These are phyloP conservation scores for Lepisosteus osseus DNA, from an alignment of 2,113 vertebrate species.

Conservation along the genomic window DNA sequence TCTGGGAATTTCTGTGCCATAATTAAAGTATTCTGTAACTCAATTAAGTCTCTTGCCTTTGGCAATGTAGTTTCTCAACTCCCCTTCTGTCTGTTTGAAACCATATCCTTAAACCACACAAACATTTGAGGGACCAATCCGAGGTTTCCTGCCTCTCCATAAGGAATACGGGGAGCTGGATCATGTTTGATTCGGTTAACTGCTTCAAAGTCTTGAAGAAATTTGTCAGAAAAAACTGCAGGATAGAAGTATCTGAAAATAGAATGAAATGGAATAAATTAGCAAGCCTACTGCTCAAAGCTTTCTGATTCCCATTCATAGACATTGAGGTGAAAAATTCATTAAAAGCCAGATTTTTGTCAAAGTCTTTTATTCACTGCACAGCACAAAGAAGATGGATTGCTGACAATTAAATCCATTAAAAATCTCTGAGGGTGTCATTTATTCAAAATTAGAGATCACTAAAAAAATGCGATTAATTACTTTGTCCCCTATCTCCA, in stretches of 20 bases:
- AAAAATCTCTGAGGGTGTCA: constrained; percentile 29
- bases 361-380: constrained; percentile 56
- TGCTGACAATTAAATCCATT: constrained; percentile 59
- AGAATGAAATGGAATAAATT: constrained; percentile 7
- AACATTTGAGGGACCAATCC: too few relatives aligned
- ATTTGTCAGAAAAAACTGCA: too few relatives aligned
- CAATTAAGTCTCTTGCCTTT: constrained; percentile 51
- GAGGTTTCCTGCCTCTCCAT: too few relatives aligned
- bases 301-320: constrained; percentile 3
- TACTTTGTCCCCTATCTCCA: not conserved
- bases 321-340: constrained; percentile 47
- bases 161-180: too few relatives aligned
- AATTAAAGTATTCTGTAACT: constrained; percentile 67
- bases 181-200: too few relatives aligned
- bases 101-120: too few relatives aligned
- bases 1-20: constrained; percentile 54
- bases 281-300: not conserved
- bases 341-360: constrained; percentile 55
- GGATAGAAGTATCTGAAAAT: not conserved
- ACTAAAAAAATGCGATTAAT: not conserved
- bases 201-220: too few relatives aligned
- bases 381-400: constrained; percentile 59
- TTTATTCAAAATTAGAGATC: constrained; percentile 4
- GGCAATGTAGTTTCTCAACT: constrained; percentile 14
- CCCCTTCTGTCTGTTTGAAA: not conserved